A percentile compares a stretch with the other conserved stretches of the same genome.
Evolutionary conservation across 2,113 vertebrate genomes (phyloP).

Genomic region (Fulmarus glacialis): DNA sequence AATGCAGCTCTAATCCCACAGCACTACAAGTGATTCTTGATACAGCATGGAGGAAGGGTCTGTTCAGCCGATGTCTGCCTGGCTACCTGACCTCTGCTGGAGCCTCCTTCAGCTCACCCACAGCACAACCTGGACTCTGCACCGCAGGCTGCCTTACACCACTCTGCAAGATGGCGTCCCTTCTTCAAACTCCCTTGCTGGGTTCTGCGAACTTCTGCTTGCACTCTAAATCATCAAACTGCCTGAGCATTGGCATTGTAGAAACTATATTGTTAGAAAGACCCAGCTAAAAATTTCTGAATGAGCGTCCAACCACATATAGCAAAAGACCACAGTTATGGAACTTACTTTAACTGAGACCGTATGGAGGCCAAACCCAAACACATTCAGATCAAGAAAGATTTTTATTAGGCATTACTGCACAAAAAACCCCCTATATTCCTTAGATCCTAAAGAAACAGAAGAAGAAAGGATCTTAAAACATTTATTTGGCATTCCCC

Average conservation of each 20-base stretch:
- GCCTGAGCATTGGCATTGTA: no score
- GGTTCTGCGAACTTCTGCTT: not conserved
- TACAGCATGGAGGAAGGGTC: fast-evolving
- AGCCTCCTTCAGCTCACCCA: not conserved
- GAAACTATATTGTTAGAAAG: not conserved
- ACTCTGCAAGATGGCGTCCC: fast-evolving
- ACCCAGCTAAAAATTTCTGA: not conserved
- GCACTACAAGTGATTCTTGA: fast-evolving
- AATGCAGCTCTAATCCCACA: not conserved
- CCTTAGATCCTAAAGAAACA: not conserved
- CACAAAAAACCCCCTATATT: not conserved
- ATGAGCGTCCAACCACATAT: fast-evolving
- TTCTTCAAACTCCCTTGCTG: not conserved
- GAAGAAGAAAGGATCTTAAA: not conserved
- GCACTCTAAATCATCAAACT: no score
- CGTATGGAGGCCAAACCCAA: not conserved
- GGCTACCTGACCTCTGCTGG: no score
- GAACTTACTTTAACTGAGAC: not conserved
- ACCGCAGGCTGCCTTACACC: fast-evolving
- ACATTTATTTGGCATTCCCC: not conserved
- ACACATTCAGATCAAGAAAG: not conserved
- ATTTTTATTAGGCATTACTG: not conserved
- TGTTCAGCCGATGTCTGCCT: fast-evolving
- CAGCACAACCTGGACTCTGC: fast-evolving
- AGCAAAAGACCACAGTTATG: fast-evolving